Evolutionary conservation across 2,797 vertebrate genomes (phyloP), one percentile per base, ranked within the genome.

Genomic region (Synaphobranchus kaupii): DNA sequence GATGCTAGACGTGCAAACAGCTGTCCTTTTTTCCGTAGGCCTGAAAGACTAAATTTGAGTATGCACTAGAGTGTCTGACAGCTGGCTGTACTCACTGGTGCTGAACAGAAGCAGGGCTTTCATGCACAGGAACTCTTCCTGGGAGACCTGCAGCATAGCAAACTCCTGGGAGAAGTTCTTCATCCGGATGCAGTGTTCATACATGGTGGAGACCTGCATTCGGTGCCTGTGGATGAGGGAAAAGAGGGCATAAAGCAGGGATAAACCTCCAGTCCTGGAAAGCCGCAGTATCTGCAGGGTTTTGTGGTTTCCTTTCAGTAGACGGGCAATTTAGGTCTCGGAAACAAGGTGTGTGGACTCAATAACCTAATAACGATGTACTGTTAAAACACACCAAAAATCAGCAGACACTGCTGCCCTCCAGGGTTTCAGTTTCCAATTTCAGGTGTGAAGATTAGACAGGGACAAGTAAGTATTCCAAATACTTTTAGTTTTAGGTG

Each of bases 121-220:
- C 98, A 99, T 98, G 89, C 98, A 99, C 90, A 99, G 96, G 89
- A 98, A 99, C 95, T 99, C 98, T 93, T 98, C 98, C 81, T 97
- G 96, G 0, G 97, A 98, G 94, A 98, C 97, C 92, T 97, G 97
- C 87, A 99, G 96, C 95, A 96, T 96, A 84, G 96, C 97, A 7
- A 99, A 98, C 90, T 97, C 95, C 91, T 98, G 97, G 56, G 98
- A 97, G 50, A 98, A 96, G 90, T 97, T 95, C 88, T 96, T 95
- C 97, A 98, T 98, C 91, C 97, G 91, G 90, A 98, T 90, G 34
- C 98, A 99, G 83, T 98, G 97, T 86, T 97, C 98, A 91, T 98
- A 99, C 98, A 98, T 98, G 34, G 97, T 95, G 92, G 98, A 99
- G 83, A 97, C 97, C 90, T 98, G 97, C 98, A 98, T 99, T 87